Conservation (phyloP, 2,113 vertebrate species). For the Tyrannus savana region DNA sequence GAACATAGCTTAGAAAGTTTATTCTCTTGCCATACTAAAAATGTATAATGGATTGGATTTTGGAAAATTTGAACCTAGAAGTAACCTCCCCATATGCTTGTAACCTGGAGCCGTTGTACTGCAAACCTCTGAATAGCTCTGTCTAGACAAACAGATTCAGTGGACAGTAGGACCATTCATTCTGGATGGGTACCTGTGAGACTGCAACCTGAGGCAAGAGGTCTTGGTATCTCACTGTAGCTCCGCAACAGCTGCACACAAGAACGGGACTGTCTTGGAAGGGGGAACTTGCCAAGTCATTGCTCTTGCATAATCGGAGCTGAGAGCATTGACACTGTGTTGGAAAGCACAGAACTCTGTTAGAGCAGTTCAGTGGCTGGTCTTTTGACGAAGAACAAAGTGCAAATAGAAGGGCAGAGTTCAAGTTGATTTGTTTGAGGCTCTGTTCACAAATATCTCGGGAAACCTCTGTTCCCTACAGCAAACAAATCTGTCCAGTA, state of each 20-base stretch:
- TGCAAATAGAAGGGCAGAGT: slow-evolving; percentile 8
- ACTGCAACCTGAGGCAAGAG: background rate
- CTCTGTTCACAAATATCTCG: background rate
- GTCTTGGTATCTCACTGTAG: background rate
- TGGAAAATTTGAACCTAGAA: background rate
- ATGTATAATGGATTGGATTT: background rate
- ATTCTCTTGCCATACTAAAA: background rate
- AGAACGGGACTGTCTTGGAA: background rate
- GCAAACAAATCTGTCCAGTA: background rate
- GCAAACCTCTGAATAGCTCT: background rate
- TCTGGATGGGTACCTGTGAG: background rate
- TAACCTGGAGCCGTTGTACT: background rate
- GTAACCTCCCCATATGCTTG: rapidly evolving
- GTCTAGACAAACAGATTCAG: background rate
- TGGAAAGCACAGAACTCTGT: background rate
- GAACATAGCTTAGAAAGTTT: background rate
- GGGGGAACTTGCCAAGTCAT: slow-evolving; percentile 63
- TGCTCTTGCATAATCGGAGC: slow-evolving; percentile 38
- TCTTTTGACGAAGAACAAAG: background rate
- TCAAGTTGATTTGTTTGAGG: background rate
- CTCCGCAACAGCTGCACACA: background rate
- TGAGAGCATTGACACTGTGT: background rate
- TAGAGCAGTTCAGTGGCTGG: background rate
- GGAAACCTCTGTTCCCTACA: background rate
- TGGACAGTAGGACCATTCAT: background rate